These are phyloP conservation scores for Boulengeromyrus knoepffleri DNA, from an alignment of 2,113 vertebrate species.

Conservation along the genomic window DNA sequence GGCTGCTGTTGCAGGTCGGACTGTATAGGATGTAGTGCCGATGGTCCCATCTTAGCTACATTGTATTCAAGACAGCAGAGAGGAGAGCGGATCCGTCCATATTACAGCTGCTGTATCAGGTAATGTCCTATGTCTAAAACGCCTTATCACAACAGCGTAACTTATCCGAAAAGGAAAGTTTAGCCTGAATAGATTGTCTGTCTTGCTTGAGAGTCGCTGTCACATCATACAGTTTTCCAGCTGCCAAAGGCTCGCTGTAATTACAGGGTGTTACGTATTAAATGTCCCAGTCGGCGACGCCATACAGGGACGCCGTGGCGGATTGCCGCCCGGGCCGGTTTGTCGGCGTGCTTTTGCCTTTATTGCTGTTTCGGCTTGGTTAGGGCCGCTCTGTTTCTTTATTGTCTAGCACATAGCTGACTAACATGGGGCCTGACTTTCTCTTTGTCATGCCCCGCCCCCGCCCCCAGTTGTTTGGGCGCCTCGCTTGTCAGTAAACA, in stretches of 20 bases:
- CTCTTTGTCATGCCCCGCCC: slow-evolving; percentile 48
- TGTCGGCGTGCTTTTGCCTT: background rate
- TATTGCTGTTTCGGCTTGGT: slow-evolving; percentile 4
- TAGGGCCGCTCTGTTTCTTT: slow-evolving; percentile 38
- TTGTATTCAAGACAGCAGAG: slow-evolving; percentile 51
- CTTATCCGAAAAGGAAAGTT: slow-evolving; percentile 11
- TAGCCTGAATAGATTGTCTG: background rate
- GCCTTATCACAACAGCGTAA: slow-evolving; percentile 34
- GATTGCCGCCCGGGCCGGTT: background rate
- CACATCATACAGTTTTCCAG: slow-evolving; percentile 27
- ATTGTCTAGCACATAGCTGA: slow-evolving; percentile 46
- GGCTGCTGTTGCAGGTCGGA: slow-evolving; percentile 41
- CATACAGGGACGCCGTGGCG: background rate
- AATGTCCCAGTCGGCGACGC: slow-evolving; percentile 32
- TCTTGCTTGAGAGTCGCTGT: background rate
- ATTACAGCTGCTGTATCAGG: slow-evolving; percentile 72
- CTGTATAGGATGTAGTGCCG: slow-evolving; percentile 39
- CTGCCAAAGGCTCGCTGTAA: slow-evolving; percentile 31
- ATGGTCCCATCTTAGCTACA: slow-evolving; percentile 66
- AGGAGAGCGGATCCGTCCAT: slow-evolving; percentile 60
- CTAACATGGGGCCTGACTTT: slow-evolving; percentile 54
- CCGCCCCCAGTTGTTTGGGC: slow-evolving; percentile 39
- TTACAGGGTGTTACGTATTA: slow-evolving; percentile 48
- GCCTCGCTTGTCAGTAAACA: slow-evolving; percentile 34
- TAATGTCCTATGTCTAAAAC: slow-evolving; percentile 43